These are phyloP conservation scores for Pluvialis apricaria DNA, from an alignment of 2,113 vertebrate species.

Conservation along the genomic window DNA sequence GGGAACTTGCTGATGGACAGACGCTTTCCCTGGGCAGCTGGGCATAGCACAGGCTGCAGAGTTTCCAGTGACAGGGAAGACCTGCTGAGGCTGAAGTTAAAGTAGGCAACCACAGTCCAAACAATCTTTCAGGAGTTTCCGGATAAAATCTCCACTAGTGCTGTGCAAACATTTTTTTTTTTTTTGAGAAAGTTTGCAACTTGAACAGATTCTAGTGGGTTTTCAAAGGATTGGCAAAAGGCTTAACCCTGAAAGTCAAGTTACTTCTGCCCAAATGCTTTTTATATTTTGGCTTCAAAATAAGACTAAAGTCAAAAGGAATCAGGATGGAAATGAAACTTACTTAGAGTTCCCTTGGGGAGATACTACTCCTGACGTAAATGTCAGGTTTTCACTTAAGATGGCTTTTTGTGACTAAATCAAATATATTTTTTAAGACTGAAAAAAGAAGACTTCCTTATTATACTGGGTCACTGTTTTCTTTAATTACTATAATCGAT, in stretches of 20 bases:
- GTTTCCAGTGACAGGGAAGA: background rate
- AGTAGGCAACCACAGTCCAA: background rate
- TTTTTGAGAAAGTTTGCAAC: background rate
- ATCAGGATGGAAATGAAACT: constrained; percentile 3
- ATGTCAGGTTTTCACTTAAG: background rate
- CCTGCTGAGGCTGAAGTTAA: background rate
- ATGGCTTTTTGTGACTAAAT: background rate
- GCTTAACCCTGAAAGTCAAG: background rate
- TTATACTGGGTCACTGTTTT: background rate
- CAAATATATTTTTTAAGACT: background rate
- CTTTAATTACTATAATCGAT: background rate
- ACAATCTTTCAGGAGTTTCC: background rate
- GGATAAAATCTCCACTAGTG: background rate
- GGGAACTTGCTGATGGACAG: background rate
- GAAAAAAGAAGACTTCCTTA: background rate
- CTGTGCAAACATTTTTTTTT: background rate
- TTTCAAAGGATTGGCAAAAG: background rate
- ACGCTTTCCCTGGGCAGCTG: background rate
- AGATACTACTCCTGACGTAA: background rate
- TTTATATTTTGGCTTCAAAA: background rate
- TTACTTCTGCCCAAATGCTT: background rate
- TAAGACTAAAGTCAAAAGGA: background rate
- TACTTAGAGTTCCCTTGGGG: background rate
- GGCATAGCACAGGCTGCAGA: background rate
- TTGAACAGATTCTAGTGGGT: background rate